Percentiles rank a stretch among this genome's conserved stretches.
These are phyloP conservation scores for Haliclystus octoradiatus DNA, from an alignment of 30 jellyfish, hydroid and myxozoan species.

Conservation along the genomic window DNA sequence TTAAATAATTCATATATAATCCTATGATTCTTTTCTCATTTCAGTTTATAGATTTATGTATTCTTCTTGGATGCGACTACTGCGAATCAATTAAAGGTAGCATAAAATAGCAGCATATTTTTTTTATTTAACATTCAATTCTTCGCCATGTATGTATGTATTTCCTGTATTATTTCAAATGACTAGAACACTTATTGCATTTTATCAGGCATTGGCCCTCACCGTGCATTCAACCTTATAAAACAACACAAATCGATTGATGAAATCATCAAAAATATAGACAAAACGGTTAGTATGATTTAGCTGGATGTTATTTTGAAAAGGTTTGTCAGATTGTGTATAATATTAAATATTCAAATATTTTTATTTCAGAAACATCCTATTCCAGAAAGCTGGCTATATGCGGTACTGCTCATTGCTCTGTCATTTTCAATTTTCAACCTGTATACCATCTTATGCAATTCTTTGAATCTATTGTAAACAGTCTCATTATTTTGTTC, in stretches of 20 bases:
- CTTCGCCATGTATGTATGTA: too few relatives aligned
- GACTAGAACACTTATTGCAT: neutral
- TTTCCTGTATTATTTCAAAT: neutral
- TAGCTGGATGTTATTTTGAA: too few relatives aligned
- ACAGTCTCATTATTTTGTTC: neutral
- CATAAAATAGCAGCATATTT: too few relatives aligned
- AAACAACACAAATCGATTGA: constrained; percentile 63
- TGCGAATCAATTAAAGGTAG: constrained; percentile 79
- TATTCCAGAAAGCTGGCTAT: constrained; percentile 72
- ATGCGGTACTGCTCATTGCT: constrained; percentile 38
- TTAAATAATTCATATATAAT: neutral
- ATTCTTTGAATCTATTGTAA: too few relatives aligned
- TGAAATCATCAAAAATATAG: constrained; percentile 53
- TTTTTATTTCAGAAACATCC: constrained; percentile 52
- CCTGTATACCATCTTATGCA: neutral
- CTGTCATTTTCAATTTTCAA: constrained; percentile 8
- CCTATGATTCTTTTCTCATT: neutral
- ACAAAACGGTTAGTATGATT: constrained; percentile 60
- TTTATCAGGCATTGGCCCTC: constrained; percentile 61
- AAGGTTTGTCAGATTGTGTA: constrained; percentile 3
- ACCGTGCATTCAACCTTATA: constrained; percentile 53
- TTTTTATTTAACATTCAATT: too few relatives aligned
- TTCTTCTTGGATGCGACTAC: constrained; percentile 81
- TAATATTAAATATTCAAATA: neutral
- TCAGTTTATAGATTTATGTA: constrained; percentile 74